Conservation (phyloP, 1,140 invertebrate species). For the Asbolus verrucosus region DNA sequence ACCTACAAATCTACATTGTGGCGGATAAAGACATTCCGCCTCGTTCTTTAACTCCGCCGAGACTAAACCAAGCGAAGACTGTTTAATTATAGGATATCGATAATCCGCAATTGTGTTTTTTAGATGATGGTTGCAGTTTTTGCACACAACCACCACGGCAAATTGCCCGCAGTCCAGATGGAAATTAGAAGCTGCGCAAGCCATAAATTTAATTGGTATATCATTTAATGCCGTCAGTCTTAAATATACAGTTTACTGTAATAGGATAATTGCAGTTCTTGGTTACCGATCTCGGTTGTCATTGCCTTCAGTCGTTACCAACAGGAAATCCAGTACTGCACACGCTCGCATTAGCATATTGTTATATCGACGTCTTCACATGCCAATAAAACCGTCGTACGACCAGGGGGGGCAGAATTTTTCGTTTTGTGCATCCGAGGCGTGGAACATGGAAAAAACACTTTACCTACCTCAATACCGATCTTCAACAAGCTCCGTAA, state of each 20-base stretch:
- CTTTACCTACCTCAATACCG: too few species aligned
- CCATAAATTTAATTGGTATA: constrained; percentile 43
- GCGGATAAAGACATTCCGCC: too few species aligned
- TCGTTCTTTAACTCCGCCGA: not conserved
- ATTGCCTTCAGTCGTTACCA: constrained; percentile 21
- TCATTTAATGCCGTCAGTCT: constrained; percentile 40
- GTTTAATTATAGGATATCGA: constrained; percentile 25
- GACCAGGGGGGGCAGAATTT: too few species aligned
- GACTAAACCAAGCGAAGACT: not conserved
- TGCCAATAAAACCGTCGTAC: too few species aligned
- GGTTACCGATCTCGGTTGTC: constrained; percentile 26
- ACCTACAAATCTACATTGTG: constrained; percentile 24
- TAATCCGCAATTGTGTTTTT: constrained; percentile 25
- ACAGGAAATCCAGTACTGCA: constrained; percentile 18
- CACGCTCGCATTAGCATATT: constrained; percentile 15
- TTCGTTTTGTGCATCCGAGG: too few species aligned
- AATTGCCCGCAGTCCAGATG: constrained; percentile 33
- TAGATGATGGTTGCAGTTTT: constrained; percentile 20
- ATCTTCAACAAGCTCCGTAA: too few species aligned
- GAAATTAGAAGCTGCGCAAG: constrained; percentile 41
- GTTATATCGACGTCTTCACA: not conserved
- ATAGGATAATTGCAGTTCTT: constrained; percentile 34
- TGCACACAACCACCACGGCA: constrained; percentile 1
- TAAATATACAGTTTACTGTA: constrained; percentile 39
- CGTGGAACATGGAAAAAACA: too few species aligned